Base-by-base conservation (phyloP, 2,113 vertebrate genomes). In the Rostratula benghalensis region DNA sequence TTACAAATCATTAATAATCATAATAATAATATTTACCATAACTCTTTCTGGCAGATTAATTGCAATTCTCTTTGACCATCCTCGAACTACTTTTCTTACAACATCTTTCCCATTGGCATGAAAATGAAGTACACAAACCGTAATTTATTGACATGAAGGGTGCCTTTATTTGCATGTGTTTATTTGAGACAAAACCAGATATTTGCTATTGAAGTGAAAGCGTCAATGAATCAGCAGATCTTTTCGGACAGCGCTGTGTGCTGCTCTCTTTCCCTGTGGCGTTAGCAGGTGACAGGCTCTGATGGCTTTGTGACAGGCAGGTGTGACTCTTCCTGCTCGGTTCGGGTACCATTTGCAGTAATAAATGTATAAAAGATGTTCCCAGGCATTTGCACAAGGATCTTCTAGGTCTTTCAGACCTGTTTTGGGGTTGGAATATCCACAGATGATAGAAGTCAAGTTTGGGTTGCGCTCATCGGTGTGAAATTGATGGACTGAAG, bases 21-120 rank as follows among this genome's bases (percentile, higher is more conserved):
- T 96, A 92, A 96, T 97, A 94, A 96, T 95, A 97, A 93, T 93
- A 96, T 97, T 97, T 96, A 96, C 91, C 87, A 96, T 96, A 94
- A 95, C 94, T 95, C 94, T 93, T 96, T 96, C 81, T 95, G 96
- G 83, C 94, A 97, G 91, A 97, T 96, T 92, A 94, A 97, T 95
- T 89, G 77, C 87, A 91, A 83, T 79, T 92, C 87, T 94, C 89
- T 91, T 92, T 94, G 94, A 91, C 96, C 95, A 94, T 96, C 90
- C 74, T 92, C 27, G 0, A 80, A 51, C 74, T 84, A 43, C 91
- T 92, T 93, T 91, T 94, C 94, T 89, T 93, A 87, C 77, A 93
- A 84, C 81, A 76, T 95, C 92, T 93, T 94, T 96, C 95, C 81
- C 93, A 85, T 33, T 91, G 83, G 77, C 89, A 95, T 91, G 81